Evolutionary conservation across 2,113 vertebrate genomes (phyloP).

Genomic region (Misgurnus mizolepis): DNA sequence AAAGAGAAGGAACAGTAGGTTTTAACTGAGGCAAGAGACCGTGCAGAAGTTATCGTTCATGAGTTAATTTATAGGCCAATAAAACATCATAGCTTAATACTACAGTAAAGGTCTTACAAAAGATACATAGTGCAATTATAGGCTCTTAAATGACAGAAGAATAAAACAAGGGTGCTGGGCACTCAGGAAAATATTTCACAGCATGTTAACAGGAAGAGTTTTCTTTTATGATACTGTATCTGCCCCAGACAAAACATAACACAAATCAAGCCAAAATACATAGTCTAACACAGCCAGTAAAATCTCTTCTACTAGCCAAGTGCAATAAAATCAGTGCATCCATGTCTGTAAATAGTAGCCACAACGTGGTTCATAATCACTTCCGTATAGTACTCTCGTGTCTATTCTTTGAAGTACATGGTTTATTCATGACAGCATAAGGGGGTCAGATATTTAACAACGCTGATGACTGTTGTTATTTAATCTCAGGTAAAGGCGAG

Average conservation of each 20-base stretch:
- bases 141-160: slow-evolving; percentile 1
- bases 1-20: no score
- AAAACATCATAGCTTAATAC: no score
- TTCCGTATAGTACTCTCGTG: background rate
- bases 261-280: background rate
- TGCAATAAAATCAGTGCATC: background rate
- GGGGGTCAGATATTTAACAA: background rate
- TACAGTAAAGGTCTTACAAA: background rate
- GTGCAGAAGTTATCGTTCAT: background rate
- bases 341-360: background rate
- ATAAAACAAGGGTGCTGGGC: background rate
- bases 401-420: slow-evolving; percentile 29
- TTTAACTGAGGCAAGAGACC: background rate
- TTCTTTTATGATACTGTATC: background rate
- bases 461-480: background rate
- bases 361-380: background rate
- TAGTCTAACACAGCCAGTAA: slow-evolving; percentile 1
- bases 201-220: background rate
- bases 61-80: background rate
- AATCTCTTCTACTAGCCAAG: background rate
- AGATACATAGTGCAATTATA: background rate
- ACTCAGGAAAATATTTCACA: background rate
- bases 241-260: slow-evolving; percentile 5
- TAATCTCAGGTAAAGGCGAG: slow-evolving; percentile 83
- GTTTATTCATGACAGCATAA: slow-evolving; percentile 3